These are phyloP conservation scores for Oncorhynchus gorbuscha DNA, from an alignment of 2,113 vertebrate genomes.

Conservation along the genomic window DNA sequence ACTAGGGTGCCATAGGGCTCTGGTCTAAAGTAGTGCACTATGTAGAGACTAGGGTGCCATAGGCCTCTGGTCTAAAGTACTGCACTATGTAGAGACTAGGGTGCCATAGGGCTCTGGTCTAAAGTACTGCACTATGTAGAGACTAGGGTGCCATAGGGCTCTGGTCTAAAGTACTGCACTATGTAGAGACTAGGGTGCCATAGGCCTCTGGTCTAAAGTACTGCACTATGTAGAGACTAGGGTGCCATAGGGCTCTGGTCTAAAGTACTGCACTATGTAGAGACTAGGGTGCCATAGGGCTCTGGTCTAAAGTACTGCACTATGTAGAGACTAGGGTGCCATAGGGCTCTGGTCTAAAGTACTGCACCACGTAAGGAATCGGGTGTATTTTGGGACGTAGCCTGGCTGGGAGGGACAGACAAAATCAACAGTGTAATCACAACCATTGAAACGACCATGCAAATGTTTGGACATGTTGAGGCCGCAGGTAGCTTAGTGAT, in stretches of 20 bases:
- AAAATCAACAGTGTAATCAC: too few relatives aligned
- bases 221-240: neutral
- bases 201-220: too few relatives aligned
- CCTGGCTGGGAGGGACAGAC: too few relatives aligned
- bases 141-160: neutral
- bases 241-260: too few relatives aligned
- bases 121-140: too few relatives aligned
- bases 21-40: too few relatives aligned
- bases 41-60: neutral
- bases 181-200: neutral
- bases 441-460: neutral
- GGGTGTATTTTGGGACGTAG: neutral
- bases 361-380: neutral
- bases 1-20: neutral
- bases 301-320: too few relatives aligned
- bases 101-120: neutral
- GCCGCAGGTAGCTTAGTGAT: too few relatives aligned
- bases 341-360: neutral
- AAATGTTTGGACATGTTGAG: neutral
- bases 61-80: too few relatives aligned
- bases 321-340: neutral
- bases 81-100: too few relatives aligned
- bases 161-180: too few relatives aligned
- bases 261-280: too few relatives aligned
- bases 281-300: neutral